Evolutionary conservation across 2,113 vertebrate genomes (phyloP).

Genomic region (Saccopteryx leptura): DNA sequence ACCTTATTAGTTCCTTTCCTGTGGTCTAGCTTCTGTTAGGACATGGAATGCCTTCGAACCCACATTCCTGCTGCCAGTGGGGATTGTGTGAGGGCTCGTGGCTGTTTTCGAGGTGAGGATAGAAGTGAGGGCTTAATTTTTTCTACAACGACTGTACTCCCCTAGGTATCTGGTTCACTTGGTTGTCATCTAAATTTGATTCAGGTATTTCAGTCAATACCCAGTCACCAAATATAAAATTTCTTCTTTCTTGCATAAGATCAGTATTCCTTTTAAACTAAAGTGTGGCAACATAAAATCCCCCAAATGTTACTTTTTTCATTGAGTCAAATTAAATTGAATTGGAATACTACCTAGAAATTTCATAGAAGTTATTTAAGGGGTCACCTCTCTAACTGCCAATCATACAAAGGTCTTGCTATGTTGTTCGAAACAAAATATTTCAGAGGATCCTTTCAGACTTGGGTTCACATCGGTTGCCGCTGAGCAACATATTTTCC

Average conservation of each 20-base stretch:
- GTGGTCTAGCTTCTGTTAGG: background rate
- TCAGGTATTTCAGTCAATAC: background rate
- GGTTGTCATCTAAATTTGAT: background rate
- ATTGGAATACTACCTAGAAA: background rate
- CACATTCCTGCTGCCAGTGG: background rate
- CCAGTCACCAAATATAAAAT: background rate
- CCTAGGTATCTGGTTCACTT: background rate
- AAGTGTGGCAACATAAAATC: background rate
- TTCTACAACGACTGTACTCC: background rate
- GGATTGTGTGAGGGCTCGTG: background rate
- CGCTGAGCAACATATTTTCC: background rate
- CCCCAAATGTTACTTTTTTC: background rate
- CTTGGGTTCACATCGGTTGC: background rate
- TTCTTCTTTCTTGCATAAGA: background rate
- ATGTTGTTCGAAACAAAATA: constrained; percentile 30
- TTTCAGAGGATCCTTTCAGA: constrained; percentile 13
- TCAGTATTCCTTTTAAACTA: background rate
- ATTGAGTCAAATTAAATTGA: background rate
- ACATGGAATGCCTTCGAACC: background rate
- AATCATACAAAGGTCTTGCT: background rate
- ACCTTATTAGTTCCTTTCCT: background rate
- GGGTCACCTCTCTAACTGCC: background rate
- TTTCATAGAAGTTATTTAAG: background rate
- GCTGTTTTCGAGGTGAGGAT: background rate
- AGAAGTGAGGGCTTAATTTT: background rate